Evolutionary conservation across 2,797 vertebrate genomes (phyloP).

Genomic region (Tokudaia muenninki): DNA sequence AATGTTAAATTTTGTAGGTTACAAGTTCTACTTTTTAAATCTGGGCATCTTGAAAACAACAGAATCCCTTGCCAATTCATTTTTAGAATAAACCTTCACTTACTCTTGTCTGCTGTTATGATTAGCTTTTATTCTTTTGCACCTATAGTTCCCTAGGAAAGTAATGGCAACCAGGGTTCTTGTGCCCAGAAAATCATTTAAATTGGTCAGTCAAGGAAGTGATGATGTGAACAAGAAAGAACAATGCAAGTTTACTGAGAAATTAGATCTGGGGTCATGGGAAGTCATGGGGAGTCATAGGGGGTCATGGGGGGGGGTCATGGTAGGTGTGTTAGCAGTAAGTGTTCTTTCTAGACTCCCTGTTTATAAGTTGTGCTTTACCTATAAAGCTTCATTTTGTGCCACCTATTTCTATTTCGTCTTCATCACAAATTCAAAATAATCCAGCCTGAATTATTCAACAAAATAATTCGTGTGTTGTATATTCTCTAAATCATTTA

Average conservation of each 20-base stretch:
- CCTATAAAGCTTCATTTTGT: background rate
- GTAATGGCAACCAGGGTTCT: background rate
- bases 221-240: conserved; percentile 4
- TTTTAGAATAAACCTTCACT: conserved; percentile 39
- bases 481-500: conserved; percentile 38
- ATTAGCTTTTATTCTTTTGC: background rate
- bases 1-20: no score
- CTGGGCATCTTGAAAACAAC: background rate
- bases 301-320: background rate
- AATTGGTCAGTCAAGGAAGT: conserved; percentile 25
- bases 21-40: background rate
- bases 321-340: background rate
- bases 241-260: background rate
- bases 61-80: background rate
- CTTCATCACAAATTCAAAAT: background rate
- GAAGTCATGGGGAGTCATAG: no score
- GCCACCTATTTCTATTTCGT: background rate
- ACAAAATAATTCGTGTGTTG: conserved; percentile 11
- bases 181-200: background rate
- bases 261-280: background rate
- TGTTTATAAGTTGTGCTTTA: background rate
- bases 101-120: conserved; percentile 31
- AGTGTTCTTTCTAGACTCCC: background rate
- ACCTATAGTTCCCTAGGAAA: conserved; percentile 35
- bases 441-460: conserved; percentile 43